Base-by-base conservation (phyloP, 2,888 invertebrate genomes). In the Lasioglossum oenotherae region DNA sequence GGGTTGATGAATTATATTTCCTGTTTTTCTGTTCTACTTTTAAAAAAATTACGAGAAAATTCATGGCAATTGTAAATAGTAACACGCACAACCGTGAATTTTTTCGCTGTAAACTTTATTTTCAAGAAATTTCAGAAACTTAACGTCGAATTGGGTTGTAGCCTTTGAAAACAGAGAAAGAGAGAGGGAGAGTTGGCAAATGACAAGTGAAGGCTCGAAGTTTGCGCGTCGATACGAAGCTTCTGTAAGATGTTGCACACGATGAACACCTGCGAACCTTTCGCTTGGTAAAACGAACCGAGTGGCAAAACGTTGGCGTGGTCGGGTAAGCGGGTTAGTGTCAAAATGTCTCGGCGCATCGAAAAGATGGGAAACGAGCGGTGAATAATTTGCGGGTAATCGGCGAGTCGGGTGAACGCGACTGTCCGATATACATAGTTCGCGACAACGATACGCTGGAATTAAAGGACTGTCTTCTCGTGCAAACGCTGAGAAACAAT, bases 251-350 rank as follows among this genome's bases (percentile, higher is more conserved):
- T 44, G 49, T 72, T 77, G 31, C 80, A 44, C 81, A 53, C 67
- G 73, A 74, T 77, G 67, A 81, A 81, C 53, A 73, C 74, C 67
- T 64, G 60, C 35, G 19, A 53, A 53, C 53, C 8, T 6, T 53
- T 23, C 23, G 53, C 23, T 8, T 2, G 23, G 23, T 23, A 3
- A 53, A 53, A 53, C 77, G 73, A 67, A 81, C 81, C 35, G 74
- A 74, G 27, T 49, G 53, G 23, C 23, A 53, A 53, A 23, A 23
- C 64, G 72, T 72, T 53, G 81, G 23, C 44, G 38, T 35, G 44
- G 57, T 23, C 35, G 23, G 53, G 41, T 82, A 82, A 82, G 74
- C 74, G 74, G 80, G 44, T 82, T 82, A 80, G 57, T 60, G 80
- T 80, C 80, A 60, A 80, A 82, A 71, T 74, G 82, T 80, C 80